These are phyloP conservation scores for Zygothrica quintamaculata DNA, from an alignment of 2,888 invertebrate species.

Conservation along the genomic window DNA sequence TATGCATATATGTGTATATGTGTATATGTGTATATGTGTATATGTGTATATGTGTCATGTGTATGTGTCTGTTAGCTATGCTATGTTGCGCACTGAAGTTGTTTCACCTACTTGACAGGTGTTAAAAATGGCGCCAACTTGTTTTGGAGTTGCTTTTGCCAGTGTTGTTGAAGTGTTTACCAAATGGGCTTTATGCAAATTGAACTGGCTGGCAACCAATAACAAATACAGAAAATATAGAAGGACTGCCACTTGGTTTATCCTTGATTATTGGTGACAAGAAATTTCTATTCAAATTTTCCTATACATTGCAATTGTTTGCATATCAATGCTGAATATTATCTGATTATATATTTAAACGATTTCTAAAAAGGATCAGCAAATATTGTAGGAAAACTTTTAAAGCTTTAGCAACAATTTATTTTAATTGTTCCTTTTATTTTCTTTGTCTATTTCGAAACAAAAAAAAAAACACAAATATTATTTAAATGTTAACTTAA, in stretches of 20 bases:
- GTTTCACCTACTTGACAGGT: slow-evolving; percentile 65
- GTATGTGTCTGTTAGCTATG: background rate
- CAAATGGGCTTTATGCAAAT: slow-evolving; percentile 49
- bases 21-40: slow-evolving; percentile 13
- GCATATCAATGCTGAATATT: slow-evolving; percentile 3
- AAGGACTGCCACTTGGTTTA: slow-evolving; percentile 5
- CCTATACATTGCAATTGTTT: background rate
- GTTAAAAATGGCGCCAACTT: slow-evolving; percentile 66
- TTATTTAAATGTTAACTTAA: slow-evolving; percentile 22
- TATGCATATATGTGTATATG: slow-evolving; percentile 4
- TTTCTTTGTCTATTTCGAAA: too few relatives aligned
- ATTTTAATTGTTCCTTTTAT: too few relatives aligned
- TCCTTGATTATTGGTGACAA: slow-evolving; percentile 14
- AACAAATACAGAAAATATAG: slow-evolving; percentile 15
- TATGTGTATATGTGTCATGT: slow-evolving; percentile 11
- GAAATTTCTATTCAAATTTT: background rate
- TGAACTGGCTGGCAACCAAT: slow-evolving; percentile 14
- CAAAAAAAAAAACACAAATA: background rate
- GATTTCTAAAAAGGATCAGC: too few relatives aligned
- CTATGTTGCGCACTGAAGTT: slow-evolving; percentile 26
- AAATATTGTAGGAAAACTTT: too few relatives aligned
- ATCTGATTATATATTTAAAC: too few relatives aligned
- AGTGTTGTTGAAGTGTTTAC: slow-evolving; percentile 25
- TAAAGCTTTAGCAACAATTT: too few relatives aligned
- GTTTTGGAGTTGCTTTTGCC: slow-evolving; percentile 23